Evolutionary conservation across 2,113 vertebrate species (phyloP).

Genomic region (Sprattus sprattus): DNA sequence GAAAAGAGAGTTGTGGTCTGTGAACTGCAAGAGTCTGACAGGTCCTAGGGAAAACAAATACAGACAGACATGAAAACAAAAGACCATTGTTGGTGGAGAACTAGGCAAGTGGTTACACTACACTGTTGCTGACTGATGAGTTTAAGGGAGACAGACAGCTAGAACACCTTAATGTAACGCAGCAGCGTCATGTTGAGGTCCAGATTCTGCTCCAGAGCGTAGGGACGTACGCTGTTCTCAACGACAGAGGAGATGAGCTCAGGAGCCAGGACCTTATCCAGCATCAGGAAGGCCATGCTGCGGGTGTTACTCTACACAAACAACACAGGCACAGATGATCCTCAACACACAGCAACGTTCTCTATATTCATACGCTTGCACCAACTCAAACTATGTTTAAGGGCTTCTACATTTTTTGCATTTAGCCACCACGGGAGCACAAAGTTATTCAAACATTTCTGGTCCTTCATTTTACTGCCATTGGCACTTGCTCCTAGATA

Average conservation of each 20-base stretch:
- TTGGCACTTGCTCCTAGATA: no score
- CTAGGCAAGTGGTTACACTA: no score
- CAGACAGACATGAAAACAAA: neutral
- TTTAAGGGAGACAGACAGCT: neutral
- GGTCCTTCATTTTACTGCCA: no score
- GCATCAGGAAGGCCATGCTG: conserved; percentile 89
- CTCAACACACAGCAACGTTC: neutral
- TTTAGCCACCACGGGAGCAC: no score
- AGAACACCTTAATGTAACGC: conserved; percentile 87
- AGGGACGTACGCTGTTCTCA: conserved; percentile 81
- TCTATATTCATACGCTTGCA: neutral
- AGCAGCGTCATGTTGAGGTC: conserved; percentile 85
- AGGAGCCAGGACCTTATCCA: conserved; percentile 89
- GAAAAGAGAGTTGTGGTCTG: conserved; percentile 87
- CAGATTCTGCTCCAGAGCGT: conserved; percentile 79
- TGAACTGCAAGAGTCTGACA: conserved; percentile 84
- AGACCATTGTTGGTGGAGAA: neutral
- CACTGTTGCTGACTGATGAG: neutral
- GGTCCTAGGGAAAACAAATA: conserved; percentile 72
- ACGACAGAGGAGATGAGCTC: conserved; percentile 83
- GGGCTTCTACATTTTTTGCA: no score
- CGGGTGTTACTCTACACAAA: conserved; percentile 75
- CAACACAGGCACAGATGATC: neutral
- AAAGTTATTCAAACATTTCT: no score
- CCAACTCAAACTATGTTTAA: no score